Evolutionary conservation across 1,140 invertebrate species (phyloP).

Genomic region (Argopecten irradians): DNA sequence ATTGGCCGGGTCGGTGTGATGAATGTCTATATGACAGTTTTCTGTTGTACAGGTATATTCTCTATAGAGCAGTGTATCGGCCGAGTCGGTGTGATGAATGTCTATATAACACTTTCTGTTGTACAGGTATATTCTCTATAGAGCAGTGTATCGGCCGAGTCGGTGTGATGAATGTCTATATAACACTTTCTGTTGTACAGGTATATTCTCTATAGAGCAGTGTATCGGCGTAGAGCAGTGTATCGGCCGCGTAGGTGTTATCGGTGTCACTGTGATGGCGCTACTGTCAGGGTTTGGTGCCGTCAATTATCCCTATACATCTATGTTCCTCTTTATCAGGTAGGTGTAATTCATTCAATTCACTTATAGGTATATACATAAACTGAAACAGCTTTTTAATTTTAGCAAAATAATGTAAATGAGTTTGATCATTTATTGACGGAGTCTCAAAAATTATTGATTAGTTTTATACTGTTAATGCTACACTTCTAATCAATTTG

Average conservation of each 20-base stretch:
- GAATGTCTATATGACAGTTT: background rate
- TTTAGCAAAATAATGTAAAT: no score
- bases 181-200: constrained; percentile 62
- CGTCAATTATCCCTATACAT: constrained; percentile 99
- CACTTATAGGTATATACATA: no score
- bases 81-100: constrained; percentile 97
- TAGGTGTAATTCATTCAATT: no score
- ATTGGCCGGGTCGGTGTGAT: background rate
- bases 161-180: constrained; percentile 94
- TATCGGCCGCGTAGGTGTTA: constrained; percentile 96
- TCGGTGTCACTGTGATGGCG: constrained; percentile 99
- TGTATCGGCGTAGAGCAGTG: constrained; percentile 98
- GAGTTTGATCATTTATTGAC: no score
- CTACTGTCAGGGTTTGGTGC: constrained; percentile 99
- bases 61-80: constrained; percentile 97
- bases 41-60: constrained; percentile 86
- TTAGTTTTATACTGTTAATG: no score
- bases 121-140: constrained; percentile 87
- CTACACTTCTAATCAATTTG: no score
- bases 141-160: constrained; percentile 97
- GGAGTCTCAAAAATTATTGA: no score
- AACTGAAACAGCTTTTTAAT: no score
- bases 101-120: constrained; percentile 91
- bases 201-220: constrained; percentile 94
- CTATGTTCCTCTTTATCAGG: constrained; percentile 99